Evolutionary conservation across 2,113 vertebrate genomes (phyloP).

Genomic region (Ibidorhyncha struthersii): DNA sequence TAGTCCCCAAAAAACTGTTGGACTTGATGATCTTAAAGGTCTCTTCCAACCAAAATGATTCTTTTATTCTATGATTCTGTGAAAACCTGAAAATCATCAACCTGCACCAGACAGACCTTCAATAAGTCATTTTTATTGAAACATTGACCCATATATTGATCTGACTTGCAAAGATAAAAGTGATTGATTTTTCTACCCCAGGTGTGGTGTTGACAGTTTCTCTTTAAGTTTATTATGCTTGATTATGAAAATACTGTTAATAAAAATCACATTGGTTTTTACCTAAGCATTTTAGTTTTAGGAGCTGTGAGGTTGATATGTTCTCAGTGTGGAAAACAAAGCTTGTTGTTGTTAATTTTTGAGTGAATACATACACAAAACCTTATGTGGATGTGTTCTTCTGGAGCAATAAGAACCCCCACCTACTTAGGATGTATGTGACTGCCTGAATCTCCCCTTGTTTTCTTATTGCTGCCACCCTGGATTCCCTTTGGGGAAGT

Average conservation of each 20-base stretch:
- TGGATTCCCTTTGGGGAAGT: background rate
- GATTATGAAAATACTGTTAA: background rate
- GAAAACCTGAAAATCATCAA: background rate
- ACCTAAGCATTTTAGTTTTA: conserved; percentile 58
- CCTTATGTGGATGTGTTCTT: background rate
- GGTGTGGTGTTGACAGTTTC: background rate
- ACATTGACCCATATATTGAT: background rate
- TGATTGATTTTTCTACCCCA: background rate
- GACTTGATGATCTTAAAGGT: too few species aligned
- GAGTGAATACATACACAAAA: conserved; percentile 26
- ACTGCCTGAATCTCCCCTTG: background rate
- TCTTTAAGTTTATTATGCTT: conserved; percentile 8
- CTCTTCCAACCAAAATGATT: too few species aligned
- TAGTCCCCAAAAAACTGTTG: background rate
- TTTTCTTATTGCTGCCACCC: background rate
- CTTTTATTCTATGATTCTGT: too few species aligned
- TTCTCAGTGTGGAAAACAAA: conserved; percentile 53
- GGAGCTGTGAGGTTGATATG: conserved; percentile 31
- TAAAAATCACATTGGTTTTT: conserved; percentile 11
- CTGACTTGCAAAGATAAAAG: background rate
- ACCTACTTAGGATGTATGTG: background rate
- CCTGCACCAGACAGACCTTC: background rate
- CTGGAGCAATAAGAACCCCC: background rate
- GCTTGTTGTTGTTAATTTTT: conserved; percentile 57
- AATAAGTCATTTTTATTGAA: background rate